Percentiles rank a stretch among this genome's conserved stretches.
These are phyloP conservation scores for Microctonus hyperodae DNA, from an alignment of 2,888 invertebrate genomes.

Conservation along the genomic window DNA sequence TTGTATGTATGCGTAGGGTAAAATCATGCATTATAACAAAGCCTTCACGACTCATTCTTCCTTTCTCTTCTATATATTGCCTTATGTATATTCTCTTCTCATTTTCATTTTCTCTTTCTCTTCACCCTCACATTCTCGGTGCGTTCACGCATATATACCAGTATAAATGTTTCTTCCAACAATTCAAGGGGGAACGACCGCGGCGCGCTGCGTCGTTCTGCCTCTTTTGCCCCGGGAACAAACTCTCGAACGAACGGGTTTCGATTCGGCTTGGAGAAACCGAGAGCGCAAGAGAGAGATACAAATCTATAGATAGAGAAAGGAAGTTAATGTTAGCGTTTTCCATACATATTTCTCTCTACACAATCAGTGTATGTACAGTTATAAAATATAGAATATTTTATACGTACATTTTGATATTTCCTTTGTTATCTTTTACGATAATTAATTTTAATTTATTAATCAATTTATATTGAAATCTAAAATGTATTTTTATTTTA, in stretches of 20 bases:
- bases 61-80: conserved; percentile 3
- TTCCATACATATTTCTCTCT: background rate
- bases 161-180: conserved; percentile 42
- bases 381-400: background rate
- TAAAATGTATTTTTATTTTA: conserved; percentile 2
- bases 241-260: conserved; percentile 39
- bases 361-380: background rate
- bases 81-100: conserved; percentile 14
- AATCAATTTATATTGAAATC: conserved; percentile 26
- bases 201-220: conserved; percentile 34
- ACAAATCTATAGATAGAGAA: background rate
- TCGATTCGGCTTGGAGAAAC: conserved; percentile 27
- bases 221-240: conserved; percentile 34
- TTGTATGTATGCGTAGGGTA: no score
- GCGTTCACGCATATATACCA: conserved; percentile 40
- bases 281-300: conserved; percentile 7
- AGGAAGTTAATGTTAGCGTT: conserved; percentile 13
- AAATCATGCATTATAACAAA: conserved; percentile 25
- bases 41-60: conserved; percentile 7
- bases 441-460: no score
- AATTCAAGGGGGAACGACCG: conserved; percentile 43
- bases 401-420: background rate
- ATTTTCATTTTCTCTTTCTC: conserved; percentile 15
- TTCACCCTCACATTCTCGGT: conserved; percentile 28
- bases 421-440: conserved; percentile 13